phyloP scores from a whole-genome alignment of 2,797 vertebrate genomes.

The Podargus strigoides region DNA sequence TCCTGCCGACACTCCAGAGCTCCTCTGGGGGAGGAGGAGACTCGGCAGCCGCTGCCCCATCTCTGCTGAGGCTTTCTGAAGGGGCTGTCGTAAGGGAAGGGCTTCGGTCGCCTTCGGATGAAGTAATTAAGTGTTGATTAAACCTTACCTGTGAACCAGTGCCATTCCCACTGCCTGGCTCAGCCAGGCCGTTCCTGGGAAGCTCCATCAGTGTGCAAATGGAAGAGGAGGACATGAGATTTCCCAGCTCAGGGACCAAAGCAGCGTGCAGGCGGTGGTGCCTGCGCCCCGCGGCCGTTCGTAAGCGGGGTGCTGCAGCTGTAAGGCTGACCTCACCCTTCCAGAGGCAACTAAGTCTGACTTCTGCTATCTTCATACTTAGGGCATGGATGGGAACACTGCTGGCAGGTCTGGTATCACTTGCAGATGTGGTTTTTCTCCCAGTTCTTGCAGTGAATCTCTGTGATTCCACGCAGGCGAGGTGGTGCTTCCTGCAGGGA shows the following conservation, averaged over 20 bases:
- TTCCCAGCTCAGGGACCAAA: background rate
- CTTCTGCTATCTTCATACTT: background rate
- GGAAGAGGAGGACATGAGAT: background rate
- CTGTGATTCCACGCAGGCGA: background rate
- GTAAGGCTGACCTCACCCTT: background rate
- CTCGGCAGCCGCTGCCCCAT: conserved; percentile 33
- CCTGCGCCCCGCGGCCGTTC: no score
- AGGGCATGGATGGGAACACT: background rate
- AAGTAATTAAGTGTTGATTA: conserved; percentile 63
- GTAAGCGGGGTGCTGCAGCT: background rate
- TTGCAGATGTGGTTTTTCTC: background rate
- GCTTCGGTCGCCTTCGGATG: conserved; percentile 61
- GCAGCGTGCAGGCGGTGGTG: background rate
- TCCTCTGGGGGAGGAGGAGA: conserved; percentile 45
- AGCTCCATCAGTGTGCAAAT: background rate
- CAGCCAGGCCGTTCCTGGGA: background rate
- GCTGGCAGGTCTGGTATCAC: background rate
- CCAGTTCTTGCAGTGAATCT: background rate
- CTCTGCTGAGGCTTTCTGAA: conserved; percentile 9
- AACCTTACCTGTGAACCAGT: conserved; percentile 36
- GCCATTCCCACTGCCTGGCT: background rate
- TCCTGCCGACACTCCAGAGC: background rate
- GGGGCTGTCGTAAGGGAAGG: conserved; percentile 54
- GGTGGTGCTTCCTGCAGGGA: background rate
- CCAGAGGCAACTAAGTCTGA: background rate